Base-by-base conservation (phyloP, 2,888 invertebrate species). In the Ectemnius cavifrons region DNA sequence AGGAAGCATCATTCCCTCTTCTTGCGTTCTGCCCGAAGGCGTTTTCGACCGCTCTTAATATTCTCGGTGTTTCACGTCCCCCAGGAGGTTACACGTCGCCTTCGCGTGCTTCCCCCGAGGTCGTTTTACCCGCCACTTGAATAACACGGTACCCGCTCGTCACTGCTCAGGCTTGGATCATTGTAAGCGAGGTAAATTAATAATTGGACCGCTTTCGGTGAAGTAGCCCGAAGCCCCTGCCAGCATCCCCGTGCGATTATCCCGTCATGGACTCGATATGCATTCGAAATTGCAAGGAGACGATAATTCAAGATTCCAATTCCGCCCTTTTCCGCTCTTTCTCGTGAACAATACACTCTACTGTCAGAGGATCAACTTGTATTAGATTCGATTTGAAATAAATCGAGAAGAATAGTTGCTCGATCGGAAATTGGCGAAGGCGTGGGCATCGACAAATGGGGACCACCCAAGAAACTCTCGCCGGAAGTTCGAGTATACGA, bases 121-220 rank as follows among this genome's bases (percentile, higher is more conserved):
- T 11, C 5, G 37, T 37, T 11, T 37, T 37, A 45, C 13, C 47
- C 20, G 27, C 18, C 45, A 18, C 62, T 20, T n/a, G n/a, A n/a
- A 61, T 37, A 16, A 14, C 52, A 16, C 13, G 52, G 14, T 14
- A 52, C 52, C 52, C 52, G 52, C 80, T 75, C 73, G 72, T 72
- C 73, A 47, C 70, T 69, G 72, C 73, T 71, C 67, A 61, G 70
- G 58, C 67, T 74, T n/a, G 62, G 67, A 58, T 69, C 82, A 83
- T 81, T 81, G 84, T 74, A 77, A 86, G 84, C 86, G 85, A 81
- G 78, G 81, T 87, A 85, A 86, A 87, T 87, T 86, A 85, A 86
- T 87, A 86, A 86, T 86, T 84, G 86, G 82, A 82, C 79, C 82
- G 77, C 81, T 86, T 84, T 81, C 73, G 67, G 70, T 67, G 71